Base-by-base conservation (phyloP, 2,797 vertebrate species). In the Muscicapa comitata region DNA sequence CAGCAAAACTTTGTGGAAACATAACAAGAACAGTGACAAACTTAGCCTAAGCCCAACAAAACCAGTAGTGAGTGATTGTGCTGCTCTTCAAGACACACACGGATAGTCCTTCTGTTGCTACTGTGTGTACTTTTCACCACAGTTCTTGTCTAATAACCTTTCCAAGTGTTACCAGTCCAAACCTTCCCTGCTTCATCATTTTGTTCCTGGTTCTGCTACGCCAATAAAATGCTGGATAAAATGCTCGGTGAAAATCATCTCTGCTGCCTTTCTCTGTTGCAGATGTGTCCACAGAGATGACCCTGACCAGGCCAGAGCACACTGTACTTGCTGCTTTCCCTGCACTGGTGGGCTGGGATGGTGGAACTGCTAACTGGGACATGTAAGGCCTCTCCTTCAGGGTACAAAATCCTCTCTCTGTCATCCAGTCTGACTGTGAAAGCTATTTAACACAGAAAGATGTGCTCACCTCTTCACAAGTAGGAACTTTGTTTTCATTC, bases 391-490 rank as follows among this genome's bases (percentile, higher is more conserved):
- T 58, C 62, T 66, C 61, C 55, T 58, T 50, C 6, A n/a, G 50
- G 25, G 19, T 24, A 2, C 12, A 2, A 21, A 6, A 2, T 18
- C 28, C 4, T 8, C 35, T 37, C 29, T 21, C 23, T 51, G 8
- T 43, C 19, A 4, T 38, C 24, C 65, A 45, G 31, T 13, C 25
- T 29, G 18, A 45, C 10, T 2, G 70, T 11, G 37, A 66, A 57
- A 68, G 18, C 35, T 3, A 3, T 0, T 2, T 28, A 40, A 74
- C 40, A 42, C 0, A 17, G 1, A 12, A 57, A 48, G 31, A 17
- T 48, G 31, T 1, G 5, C 84, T 88, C 38, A 83, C 99, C 99
- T 99, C 99, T 97, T 99, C 98, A 91, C 99, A 99, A 5, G 97
- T 95, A 6, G 99, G 99, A 83, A 99, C 97, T 57, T 94, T 98